Percentiles rank a stretch among this genome's conserved stretches.
Evolutionary conservation across 2,888 invertebrate species (phyloP).

Genomic region (Serrognathus titanus): DNA sequence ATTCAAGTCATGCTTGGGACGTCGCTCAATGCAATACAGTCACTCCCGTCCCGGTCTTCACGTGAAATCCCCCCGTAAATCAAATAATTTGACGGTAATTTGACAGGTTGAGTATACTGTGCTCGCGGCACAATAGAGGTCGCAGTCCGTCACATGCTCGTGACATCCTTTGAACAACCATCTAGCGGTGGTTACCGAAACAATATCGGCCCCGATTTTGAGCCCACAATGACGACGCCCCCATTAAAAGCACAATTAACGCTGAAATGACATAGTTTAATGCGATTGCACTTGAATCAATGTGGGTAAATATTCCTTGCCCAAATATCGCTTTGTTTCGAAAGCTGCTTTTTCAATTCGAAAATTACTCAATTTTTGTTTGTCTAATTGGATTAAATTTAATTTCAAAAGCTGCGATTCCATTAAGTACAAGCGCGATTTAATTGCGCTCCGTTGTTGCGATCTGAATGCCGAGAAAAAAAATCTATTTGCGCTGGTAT

Average conservation of each 20-base stretch:
- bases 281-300: too few species aligned
- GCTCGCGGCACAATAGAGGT: conserved; percentile 1
- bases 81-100: conserved; percentile 6
- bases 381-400: not conserved
- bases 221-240: not conserved
- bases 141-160: not conserved
- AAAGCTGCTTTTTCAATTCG: too few species aligned
- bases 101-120: not conserved
- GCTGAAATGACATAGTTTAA: not conserved
- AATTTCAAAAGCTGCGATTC: not conserved
- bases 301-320: too few species aligned
- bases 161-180: not conserved
- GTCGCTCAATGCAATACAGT: not conserved
- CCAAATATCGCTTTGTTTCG: too few species aligned
- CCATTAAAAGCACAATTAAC: not conserved
- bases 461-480: too few species aligned
- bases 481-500: too few species aligned
- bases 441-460: too few species aligned
- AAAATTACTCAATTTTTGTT: not conserved
- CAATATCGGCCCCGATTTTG: not conserved
- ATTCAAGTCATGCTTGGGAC: not conserved
- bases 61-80: conserved; percentile 4
- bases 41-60: not conserved
- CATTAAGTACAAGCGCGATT: not conserved
- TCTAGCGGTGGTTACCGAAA: conserved; percentile 10